Percentiles rank a stretch among this genome's conserved stretches.
Evolutionary conservation across 2,888 invertebrate species (phyloP).

Genomic region (Drosophila neutralis): DNA sequence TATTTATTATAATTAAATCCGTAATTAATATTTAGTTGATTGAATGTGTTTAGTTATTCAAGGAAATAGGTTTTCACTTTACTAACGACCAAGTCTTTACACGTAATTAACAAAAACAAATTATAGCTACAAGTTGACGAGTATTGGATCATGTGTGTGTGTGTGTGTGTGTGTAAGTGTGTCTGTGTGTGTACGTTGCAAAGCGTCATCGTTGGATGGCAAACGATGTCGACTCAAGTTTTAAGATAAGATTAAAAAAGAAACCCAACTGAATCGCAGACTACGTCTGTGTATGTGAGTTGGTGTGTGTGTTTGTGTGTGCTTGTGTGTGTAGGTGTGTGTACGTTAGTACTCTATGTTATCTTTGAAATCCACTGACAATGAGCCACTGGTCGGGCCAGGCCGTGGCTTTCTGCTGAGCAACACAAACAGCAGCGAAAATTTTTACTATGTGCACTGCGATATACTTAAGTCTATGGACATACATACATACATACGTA

Average conservation of each 20-base stretch:
- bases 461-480: conserved; percentile 40
- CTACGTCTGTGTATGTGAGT: conserved; percentile 11
- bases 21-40: neutral
- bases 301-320: conserved; percentile 12
- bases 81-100: neutral
- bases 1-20: neutral
- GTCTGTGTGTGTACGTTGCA: conserved; percentile 29
- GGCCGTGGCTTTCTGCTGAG: conserved; percentile 64
- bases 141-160: conserved; percentile 6
- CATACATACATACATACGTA: neutral
- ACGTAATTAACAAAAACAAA: conserved; percentile 1
- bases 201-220: conserved; percentile 49
- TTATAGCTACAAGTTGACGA: neutral
- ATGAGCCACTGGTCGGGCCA: conserved; percentile 42
- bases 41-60: neutral
- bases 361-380: conserved; percentile 75
- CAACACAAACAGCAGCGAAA: conserved; percentile 44
- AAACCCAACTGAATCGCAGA: conserved; percentile 56
- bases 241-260: conserved; percentile 79
- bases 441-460: conserved; percentile 24
- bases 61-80: neutral
- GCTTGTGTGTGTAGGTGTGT: conserved; percentile 20
- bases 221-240: conserved; percentile 76
- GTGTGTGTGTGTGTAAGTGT: conserved; percentile 24
- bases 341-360: conserved; percentile 40